Base-by-base conservation (phyloP, 1,140 invertebrate genomes). In the Bactericera cockerelli region DNA sequence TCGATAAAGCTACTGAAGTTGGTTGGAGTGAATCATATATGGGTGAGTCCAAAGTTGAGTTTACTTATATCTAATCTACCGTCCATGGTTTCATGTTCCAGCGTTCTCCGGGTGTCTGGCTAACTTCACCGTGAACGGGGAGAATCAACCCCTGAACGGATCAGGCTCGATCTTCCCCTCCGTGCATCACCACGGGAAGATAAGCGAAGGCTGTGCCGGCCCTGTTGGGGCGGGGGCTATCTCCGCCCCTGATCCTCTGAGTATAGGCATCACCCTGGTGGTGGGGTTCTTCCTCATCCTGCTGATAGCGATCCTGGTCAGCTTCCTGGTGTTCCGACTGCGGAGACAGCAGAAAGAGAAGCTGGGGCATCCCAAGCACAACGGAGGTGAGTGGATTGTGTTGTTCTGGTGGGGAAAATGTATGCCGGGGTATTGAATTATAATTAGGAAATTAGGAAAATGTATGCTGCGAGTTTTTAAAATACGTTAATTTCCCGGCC, bases 211-310 rank as follows among this genome's bases (percentile, higher is more conserved):
- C 8, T 87, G 84, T 67, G 76, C 78, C 28, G 83, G 81, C 31
- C 77, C 80, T 28, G 79, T 83, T 49, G 86, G 83, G 16, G 79
- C 84, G 24, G 85, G 82, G 33, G 79, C 83, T 4, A 69, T 70
- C n/a, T 80, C 84, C 0, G 81, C 82, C 1, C 82, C 89, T 3
- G 87, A 92, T 75, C 89, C 89, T 1, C 71, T 94, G 0, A 89
- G 85, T 65, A 89, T 94, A 39, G 90, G 91, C 26, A 85, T 93
- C 31, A 92, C 89, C 1, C 73, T 97, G 22, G 89, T 97, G 1
- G 91, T 96, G 49, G 86, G 94, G 2, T 96, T 97, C 73, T 94
- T 97, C 66, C 82, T 92, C 1, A 87, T 91, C 53, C 72, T 94
- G 10, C 76, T 94, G 19, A 81, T 93, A 6, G 89, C 89, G 1